Percentiles rank a stretch among this genome's conserved stretches.
phyloP scores from a whole-genome alignment of 2,797 vertebrate genomes.

The Rhincodon typus region DNA sequence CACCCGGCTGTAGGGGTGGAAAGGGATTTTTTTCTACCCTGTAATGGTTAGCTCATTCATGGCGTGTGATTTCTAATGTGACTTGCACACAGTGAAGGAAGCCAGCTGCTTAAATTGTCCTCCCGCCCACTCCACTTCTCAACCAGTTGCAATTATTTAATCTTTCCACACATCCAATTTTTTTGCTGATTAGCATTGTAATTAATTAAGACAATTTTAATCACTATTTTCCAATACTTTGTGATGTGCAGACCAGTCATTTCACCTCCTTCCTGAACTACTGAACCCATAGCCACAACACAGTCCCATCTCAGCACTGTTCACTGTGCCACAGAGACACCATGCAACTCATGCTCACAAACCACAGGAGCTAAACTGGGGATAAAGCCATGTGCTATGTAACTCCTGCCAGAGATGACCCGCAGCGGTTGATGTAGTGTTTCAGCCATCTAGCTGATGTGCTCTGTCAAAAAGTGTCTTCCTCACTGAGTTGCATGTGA shows the following conservation, averaged over 20 bases:
- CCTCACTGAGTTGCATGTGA: not conserved
- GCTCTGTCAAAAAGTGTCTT: not conserved
- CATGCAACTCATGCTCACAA: not conserved
- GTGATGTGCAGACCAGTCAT: not conserved
- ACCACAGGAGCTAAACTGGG: not conserved
- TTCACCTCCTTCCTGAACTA: not conserved
- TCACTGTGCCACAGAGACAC: not conserved
- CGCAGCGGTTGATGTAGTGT: not conserved
- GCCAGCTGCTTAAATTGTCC: not conserved
- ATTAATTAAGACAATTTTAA: not conserved
- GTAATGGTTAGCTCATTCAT: not conserved
- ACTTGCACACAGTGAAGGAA: not conserved
- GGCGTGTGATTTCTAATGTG: not conserved
- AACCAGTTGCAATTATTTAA: not conserved
- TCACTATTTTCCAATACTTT: not conserved
- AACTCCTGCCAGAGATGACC: not conserved
- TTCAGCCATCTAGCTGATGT: not conserved
- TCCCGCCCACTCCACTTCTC: not conserved
- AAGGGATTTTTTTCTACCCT: not conserved
- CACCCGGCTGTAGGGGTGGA: not conserved
- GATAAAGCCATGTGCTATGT: too few relatives aligned
- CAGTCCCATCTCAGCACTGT: not conserved
- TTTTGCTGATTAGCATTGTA: not conserved
- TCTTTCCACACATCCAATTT: not conserved
- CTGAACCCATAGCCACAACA: not conserved